Evolutionary conservation across 2,113 vertebrate genomes (phyloP), one percentile per base, ranked within the genome.

Genomic region (Pollachius pollachius): DNA sequence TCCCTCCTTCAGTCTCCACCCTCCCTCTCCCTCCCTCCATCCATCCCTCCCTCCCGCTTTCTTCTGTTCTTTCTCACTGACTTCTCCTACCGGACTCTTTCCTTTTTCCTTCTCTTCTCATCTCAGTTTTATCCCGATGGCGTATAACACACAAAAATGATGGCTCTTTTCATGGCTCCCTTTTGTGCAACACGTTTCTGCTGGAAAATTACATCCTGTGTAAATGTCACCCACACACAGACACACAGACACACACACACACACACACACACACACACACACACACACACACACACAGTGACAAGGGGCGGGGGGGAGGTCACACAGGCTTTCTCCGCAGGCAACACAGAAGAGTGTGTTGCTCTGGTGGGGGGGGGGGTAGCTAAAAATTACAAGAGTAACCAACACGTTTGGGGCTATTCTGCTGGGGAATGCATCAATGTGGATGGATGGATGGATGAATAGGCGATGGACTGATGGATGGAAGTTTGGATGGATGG

Each of bases 151-250:
- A 74, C 79, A 17, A 73, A 82, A 69, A 60, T 30, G 74, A 81
- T 75, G 62, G 56, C 23, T 69, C 77, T 85, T 85, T 82, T 87
- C 84, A 89, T 87, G 72, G 85, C 73, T 80, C 69, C 78, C 82
- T 68, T 87, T 87, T 88, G 81, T 82, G 82, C 74, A 65, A 69
- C 74, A 67, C 48, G 67, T 81, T 62, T 65, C 82, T 65, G 64
- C 77, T 60, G 69, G 81, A 81, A 85, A 88, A 91, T 90, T 89
- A 89, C 78, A 79, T 86, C 65, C 85, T 83, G 84, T 88, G 74
- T 79, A 90, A 91, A 90, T 89, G 89, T 88, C 87, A 91, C 41
- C 41, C 41, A 12, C 41, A 23, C 23, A 1, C 37, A 41, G 2
- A 41, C 37, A 41, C 37, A 41, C 37, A 8, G 2, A 41, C 37